phyloP scores from a whole-genome alignment of 2,888 invertebrate genomes.

The Quadriops clusia region DNA sequence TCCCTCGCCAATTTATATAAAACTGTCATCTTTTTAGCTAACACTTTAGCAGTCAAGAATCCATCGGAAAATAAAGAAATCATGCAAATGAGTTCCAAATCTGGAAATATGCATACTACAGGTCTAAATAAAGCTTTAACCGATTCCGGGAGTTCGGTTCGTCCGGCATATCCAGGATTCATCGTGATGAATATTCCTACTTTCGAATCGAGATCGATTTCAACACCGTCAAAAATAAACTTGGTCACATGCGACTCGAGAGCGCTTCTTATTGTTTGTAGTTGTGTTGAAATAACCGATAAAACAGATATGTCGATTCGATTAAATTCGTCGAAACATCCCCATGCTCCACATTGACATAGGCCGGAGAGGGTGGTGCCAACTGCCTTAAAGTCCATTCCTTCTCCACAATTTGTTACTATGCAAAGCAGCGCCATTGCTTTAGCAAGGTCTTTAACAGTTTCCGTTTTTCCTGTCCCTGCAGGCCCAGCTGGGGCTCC shows the following conservation, averaged over 20 bases:
- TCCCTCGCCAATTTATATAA: constrained; percentile 76
- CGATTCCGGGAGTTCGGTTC: constrained; percentile 84
- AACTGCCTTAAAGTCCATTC: constrained; percentile 81
- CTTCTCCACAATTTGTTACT: constrained; percentile 87
- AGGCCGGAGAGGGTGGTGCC: constrained; percentile 65
- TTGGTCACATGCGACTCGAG: constrained; percentile 59
- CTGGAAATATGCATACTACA: constrained; percentile 85
- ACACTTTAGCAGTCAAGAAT: constrained; percentile 75
- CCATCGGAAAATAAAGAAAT: constrained; percentile 90
- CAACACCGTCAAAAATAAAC: constrained; percentile 54
- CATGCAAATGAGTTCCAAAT: constrained; percentile 82
- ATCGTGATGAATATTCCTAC: constrained; percentile 91
- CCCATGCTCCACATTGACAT: constrained; percentile 88
- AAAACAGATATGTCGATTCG: constrained; percentile 84
- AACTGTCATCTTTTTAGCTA: constrained; percentile 91
- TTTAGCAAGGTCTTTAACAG: constrained; percentile 83
- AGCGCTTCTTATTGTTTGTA: constrained; percentile 80
- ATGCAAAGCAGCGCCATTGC: constrained; percentile 72
- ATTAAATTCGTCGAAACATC: constrained; percentile 92
- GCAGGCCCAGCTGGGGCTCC: constrained; percentile 82
- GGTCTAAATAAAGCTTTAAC: constrained; percentile 87
- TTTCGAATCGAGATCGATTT: constrained; percentile 70
- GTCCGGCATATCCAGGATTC: constrained; percentile 89
- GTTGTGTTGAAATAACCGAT: constrained; percentile 84
- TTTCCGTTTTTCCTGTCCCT: constrained; percentile 85